These are phyloP conservation scores for Yponomeuta sedellus DNA, from an alignment of 2,888 invertebrate genomes.

Conservation along the genomic window DNA sequence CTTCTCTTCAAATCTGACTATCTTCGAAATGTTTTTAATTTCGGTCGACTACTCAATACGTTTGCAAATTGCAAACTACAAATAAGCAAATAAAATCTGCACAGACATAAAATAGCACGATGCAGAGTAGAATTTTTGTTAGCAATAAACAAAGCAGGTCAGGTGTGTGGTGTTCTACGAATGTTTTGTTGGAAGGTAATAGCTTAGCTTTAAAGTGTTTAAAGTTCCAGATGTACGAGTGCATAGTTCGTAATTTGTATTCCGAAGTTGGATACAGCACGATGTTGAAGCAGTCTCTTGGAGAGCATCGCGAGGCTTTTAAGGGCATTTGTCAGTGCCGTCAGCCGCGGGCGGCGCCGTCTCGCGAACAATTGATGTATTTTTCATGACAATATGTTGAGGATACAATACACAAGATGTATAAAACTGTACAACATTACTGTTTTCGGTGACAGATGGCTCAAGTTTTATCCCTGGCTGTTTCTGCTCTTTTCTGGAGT, in stretches of 20 bases:
- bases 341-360: not conserved
- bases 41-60: too few relatives aligned
- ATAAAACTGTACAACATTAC: not conserved
- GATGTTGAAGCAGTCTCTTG: not conserved
- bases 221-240: conserved; percentile 1
- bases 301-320: conserved; percentile 19
- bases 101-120: too few relatives aligned
- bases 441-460: not conserved
- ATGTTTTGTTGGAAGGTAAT: not conserved
- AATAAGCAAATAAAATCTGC: too few relatives aligned
- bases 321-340: conserved; percentile 21
- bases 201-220: not conserved
- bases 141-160: too few relatives aligned
- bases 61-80: too few relatives aligned
- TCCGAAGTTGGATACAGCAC: not conserved
- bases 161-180: not conserved
- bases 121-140: too few relatives aligned
- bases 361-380: conserved; percentile 8
- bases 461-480: not conserved
- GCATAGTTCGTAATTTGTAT: conserved; percentile 1
- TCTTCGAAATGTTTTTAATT: not conserved
- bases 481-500: not conserved
- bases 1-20: too few relatives aligned
- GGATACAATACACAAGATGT: conserved; percentile 1
- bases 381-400: conserved; percentile 9